Evolutionary conservation across 1,140 invertebrate species (phyloP).

Genomic region (Propsilocerus akamusi): DNA sequence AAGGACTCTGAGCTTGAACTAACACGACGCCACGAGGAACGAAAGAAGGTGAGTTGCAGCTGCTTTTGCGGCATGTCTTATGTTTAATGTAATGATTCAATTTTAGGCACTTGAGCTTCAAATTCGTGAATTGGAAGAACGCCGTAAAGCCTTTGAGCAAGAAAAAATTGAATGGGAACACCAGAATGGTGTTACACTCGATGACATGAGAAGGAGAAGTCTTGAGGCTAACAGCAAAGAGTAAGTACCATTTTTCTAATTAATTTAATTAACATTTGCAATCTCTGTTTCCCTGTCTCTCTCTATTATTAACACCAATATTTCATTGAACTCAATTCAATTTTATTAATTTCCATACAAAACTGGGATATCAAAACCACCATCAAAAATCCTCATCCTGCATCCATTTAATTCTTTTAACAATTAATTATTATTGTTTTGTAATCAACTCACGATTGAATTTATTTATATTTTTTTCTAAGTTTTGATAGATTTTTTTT

Average conservation of each 20-base stretch:
- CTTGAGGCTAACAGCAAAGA: slow-evolving; percentile 76
- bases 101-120: slow-evolving; percentile 55
- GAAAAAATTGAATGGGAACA: slow-evolving; percentile 82
- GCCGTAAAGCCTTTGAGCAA: slow-evolving; percentile 63
- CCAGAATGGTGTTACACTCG: slow-evolving; percentile 68
- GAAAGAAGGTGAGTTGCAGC: slow-evolving; percentile 15
- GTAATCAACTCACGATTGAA: no score
- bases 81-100: neutral
- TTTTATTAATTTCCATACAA: neutral
- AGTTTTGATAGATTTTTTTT: no score
- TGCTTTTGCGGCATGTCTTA: neutral
- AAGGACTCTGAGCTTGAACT: slow-evolving; percentile 80
- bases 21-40: slow-evolving; percentile 38
- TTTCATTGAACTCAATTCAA: neutral
- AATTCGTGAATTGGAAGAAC: slow-evolving; percentile 79
- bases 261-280: no score
- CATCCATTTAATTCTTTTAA: no score
- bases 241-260: slow-evolving; percentile 31
- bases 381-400: no score
- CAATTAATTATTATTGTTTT: no score
- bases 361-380: neutral
- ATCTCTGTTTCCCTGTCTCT: neutral
- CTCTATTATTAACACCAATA: neutral
- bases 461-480: no score
- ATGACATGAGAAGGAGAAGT: slow-evolving; percentile 63